A percentile compares a stretch with the other conserved stretches of the same genome.
These are phyloP conservation scores for Proteles cristata DNA, from an alignment of 2,113 vertebrate species.

Conservation along the genomic window DNA sequence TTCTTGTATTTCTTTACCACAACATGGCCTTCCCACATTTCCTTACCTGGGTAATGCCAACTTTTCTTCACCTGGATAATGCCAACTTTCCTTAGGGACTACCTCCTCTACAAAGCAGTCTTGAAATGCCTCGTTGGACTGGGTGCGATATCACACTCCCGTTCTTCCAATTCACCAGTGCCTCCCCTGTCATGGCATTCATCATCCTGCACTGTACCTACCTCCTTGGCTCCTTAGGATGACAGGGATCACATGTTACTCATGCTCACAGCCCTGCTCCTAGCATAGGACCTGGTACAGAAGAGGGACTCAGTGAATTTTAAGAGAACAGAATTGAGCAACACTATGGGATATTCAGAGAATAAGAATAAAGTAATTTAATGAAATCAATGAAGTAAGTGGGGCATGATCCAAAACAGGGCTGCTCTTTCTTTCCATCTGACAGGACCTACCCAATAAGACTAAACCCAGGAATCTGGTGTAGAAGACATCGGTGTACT, in stretches of 20 bases:
- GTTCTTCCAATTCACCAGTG: neutral
- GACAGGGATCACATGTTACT: neutral
- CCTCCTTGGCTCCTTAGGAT: neutral
- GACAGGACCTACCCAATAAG: neutral
- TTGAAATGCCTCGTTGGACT: neutral
- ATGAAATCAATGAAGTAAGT: neutral
- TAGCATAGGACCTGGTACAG: neutral
- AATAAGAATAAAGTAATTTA: neutral
- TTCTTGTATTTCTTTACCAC: neutral
- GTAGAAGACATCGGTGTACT: neutral
- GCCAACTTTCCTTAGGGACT: neutral
- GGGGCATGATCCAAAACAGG: neutral
- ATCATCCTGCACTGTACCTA: neutral
- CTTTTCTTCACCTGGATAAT: neutral
- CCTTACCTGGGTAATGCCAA: neutral
- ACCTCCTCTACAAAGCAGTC: neutral
- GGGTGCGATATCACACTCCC: neutral
- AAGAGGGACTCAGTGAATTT: neutral
- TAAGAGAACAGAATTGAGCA: neutral
- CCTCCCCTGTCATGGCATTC: rapidly evolving
- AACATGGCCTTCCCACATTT: neutral
- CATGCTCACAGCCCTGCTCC: neutral
- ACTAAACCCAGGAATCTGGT: neutral
- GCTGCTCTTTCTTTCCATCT: neutral
- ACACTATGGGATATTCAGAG: neutral